Base-by-base conservation (phyloP, 2,888 invertebrate genomes). In the Galerucella nymphaeae region DNA sequence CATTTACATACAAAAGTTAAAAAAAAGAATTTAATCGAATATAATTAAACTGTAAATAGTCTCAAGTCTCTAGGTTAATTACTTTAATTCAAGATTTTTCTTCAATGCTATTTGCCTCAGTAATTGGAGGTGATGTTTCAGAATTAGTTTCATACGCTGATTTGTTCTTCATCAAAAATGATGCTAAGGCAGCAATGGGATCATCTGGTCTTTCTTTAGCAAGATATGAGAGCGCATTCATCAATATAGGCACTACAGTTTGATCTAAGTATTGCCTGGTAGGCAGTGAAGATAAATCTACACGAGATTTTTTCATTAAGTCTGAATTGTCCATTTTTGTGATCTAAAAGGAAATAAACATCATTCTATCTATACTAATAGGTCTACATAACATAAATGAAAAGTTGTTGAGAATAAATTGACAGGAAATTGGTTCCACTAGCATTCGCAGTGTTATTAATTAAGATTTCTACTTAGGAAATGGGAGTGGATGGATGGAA, bases 211-310 rank as follows among this genome's bases (percentile, higher is more conserved):
- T 90, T 87, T 99, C 99, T 85, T 98, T 97, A 42, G 97, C 97
- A 78, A 99, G 87, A n/a, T 94, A 93, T 50, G 97, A 95, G 77
- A 99, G 89, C 0, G 96, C 99, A 86, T 97, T 96, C 42, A 99
- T 89, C 70, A 99, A 88, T 83, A 98, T 96, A 1, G 99, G 99
- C 5, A 99, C 98, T 53, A 99, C 97, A 0, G 99, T 99, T 87
- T 98, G 98, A 86, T 99, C 99, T 75, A 99, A 89, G 87, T 99
- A 99, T 83, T 98, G 98, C 68, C 98, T 90, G 0, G 98, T 98
- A 4, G 98, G 98, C 77, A 98, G 87, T 0, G 95, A 93, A 83
- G 94, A 94, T 71, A 97, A 89, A 88, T 98, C 97, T 50, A 95
- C 92, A 79, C 94, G 90, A 10, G 94, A 90, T 86, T 95, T 94